Evolutionary conservation across 64 coral and sea anemone species (phyloP).

Genomic region (Hydrozoanthus tunicans): DNA sequence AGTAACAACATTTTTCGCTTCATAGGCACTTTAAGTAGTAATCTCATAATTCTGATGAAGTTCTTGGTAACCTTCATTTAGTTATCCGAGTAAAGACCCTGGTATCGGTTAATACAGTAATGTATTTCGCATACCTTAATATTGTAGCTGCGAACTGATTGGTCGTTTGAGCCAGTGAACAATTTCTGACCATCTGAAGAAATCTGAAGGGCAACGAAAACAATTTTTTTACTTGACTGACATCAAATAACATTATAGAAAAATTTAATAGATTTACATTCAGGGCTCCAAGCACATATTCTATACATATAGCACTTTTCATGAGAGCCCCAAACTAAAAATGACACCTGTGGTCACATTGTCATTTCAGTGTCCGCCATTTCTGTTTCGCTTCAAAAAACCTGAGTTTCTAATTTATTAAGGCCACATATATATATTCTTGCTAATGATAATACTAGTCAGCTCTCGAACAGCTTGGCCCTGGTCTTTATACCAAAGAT

Average conservation of each 20-base stretch:
- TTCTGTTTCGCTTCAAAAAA: no score
- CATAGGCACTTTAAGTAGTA: no score
- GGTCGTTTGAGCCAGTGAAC: slow-evolving; percentile 97
- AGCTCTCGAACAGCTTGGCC: not conserved
- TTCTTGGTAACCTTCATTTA: not conserved
- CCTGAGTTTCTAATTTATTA: no score
- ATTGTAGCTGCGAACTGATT: slow-evolving; percentile 89
- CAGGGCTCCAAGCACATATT: no score
- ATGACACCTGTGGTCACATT: no score
- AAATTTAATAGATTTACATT: no score
- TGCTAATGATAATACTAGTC: not conserved
- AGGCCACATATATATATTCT: no score
- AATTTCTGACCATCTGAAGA: slow-evolving; percentile 65
- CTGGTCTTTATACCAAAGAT: not conserved
- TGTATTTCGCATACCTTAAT: slow-evolving; percentile 69
- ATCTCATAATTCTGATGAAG: not conserved
- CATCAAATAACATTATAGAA: not conserved
- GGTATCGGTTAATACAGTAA: not conserved
- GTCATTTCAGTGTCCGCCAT: no score
- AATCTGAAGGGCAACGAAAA: slow-evolving; percentile 59
- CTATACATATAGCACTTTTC: no score
- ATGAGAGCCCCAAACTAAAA: no score
- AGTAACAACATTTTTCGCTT: no score
- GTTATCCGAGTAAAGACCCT: not conserved
- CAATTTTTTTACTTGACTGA: not conserved